A percentile compares a stretch with the other conserved stretches of the same genome.
These are phyloP conservation scores for Chalcis sispes DNA, from an alignment of 2,888 invertebrate genomes.

Conservation along the genomic window DNA sequence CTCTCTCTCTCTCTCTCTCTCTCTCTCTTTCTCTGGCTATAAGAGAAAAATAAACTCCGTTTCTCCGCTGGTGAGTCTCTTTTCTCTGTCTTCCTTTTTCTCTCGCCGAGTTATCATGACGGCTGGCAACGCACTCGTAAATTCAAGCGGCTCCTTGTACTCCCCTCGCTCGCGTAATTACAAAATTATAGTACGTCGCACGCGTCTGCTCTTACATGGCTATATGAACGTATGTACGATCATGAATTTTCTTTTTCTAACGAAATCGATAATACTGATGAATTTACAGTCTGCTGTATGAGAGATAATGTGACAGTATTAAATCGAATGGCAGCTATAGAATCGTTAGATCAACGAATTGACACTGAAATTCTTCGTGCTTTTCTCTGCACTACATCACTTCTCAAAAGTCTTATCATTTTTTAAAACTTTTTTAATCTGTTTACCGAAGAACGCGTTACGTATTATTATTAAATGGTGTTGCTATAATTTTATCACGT, in stretches of 20 bases:
- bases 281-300: constrained; percentile 61
- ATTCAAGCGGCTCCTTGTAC: constrained; percentile 2
- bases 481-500: not conserved
- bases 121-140: not conserved
- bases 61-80: not conserved
- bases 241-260: constrained; percentile 10
- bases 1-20: too few relatives aligned
- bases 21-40: too few relatives aligned
- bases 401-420: not conserved
- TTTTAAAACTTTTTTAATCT: not conserved
- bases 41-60: not conserved
- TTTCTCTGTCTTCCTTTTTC: too few relatives aligned
- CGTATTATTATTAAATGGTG: not conserved
- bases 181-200: not conserved
- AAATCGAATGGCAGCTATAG: constrained; percentile 42
- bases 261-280: constrained; percentile 65
- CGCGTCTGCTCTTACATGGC: not conserved
- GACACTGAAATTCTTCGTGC: not conserved
- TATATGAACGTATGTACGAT: constrained; percentile 1
- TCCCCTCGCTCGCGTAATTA: not conserved
- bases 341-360: constrained; percentile 21
- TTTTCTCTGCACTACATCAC: not conserved
- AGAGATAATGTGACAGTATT: constrained; percentile 13
- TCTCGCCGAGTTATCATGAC: constrained; percentile 19
- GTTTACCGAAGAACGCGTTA: constrained; percentile 2